phyloP scores from a whole-genome alignment of 2,113 vertebrate genomes.

The Hirundichthys speculiger region DNA sequence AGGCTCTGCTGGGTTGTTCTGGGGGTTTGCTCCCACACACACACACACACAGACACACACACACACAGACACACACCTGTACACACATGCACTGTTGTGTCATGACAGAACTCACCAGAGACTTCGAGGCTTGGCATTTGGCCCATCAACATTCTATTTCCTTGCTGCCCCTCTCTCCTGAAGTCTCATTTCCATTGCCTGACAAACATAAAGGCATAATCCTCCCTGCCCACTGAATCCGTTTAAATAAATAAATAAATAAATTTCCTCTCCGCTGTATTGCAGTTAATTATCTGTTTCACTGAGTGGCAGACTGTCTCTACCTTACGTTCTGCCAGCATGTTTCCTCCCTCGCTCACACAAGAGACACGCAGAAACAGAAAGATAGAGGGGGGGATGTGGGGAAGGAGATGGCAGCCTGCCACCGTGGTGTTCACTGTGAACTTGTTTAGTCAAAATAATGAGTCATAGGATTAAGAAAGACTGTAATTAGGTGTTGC shows the following conservation, averaged over 20 bases:
- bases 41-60: slow-evolving; percentile 20
- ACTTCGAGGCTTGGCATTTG: slow-evolving; percentile 64
- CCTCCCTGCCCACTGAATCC: slow-evolving; percentile 52
- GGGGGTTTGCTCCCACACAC: slow-evolving; percentile 43
- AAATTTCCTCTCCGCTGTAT: slow-evolving; percentile 45
- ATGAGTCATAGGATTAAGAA: slow-evolving; percentile 71
- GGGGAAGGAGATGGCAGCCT: slow-evolving; percentile 57
- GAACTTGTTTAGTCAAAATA: slow-evolving; percentile 78
- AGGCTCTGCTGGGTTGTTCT: slow-evolving; percentile 71
- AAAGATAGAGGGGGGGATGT: slow-evolving; percentile 4
- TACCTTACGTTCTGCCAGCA: slow-evolving; percentile 45
- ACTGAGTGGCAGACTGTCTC: slow-evolving; percentile 73
- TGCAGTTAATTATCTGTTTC: slow-evolving; percentile 77
- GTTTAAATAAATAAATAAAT: slow-evolving; percentile 62
- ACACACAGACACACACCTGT: background rate
- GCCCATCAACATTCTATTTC: slow-evolving; percentile 72
- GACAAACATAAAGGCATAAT: slow-evolving; percentile 62
- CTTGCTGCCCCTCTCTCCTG: slow-evolving; percentile 56
- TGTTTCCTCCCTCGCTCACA: slow-evolving; percentile 29
- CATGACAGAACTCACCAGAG: slow-evolving; percentile 53
- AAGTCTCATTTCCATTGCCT: slow-evolving; percentile 74
- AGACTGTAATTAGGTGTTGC: slow-evolving; percentile 76
- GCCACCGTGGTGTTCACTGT: slow-evolving; percentile 56
- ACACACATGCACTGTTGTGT: slow-evolving; percentile 1
- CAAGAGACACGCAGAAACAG: slow-evolving; percentile 4